Evolutionary conservation across 2,113 vertebrate species (phyloP), one percentile per base, ranked within the genome.

Genomic region (Hepsetus odoe): DNA sequence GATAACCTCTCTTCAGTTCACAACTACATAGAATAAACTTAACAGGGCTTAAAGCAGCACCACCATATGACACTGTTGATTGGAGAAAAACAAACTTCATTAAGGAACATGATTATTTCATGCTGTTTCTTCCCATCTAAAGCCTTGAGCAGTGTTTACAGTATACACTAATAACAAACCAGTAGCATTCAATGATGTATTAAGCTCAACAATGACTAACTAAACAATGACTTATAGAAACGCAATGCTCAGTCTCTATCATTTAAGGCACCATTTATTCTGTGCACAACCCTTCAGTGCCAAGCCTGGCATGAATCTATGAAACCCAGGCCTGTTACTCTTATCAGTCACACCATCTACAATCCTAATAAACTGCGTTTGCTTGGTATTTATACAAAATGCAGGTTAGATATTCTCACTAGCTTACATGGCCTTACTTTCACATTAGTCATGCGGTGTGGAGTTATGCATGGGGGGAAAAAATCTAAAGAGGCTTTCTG

Each of bases 311-410:
- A 91, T 77, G 75, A 55, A 76, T 8, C 85, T 88, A 83, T 90
- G 88, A 91, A 90, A 91, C 85, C 86, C 85, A 87, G 85, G 88
- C 88, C 82, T 88, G 86, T 91, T 90, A 91, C 91, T 91, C 84
- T 88, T 90, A 91, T 92, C 90, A 91, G 84, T 86, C 85, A 84
- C 85, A 91, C 88, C 90, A 88, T 89, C 86, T 88, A 87, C 85
- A 85, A 46, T 83, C 85, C 80, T 88, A 90, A 89, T 87, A 86
- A 84, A 86, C 82, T 80, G 30, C 9, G 24, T 26, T 58, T 30
- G 28, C 33, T 64, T 26, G n/a, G 13, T n/a, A n/a, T n/a, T n/a
- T n/a, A n/a, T n/a, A n/a, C n/a, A 44, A 14, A 1, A 44, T 14
- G 16, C 42, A 44, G 42, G 20, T 38, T 53, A 24, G 20, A 46